Percentiles rank a stretch among this genome's conserved stretches.
phyloP scores from a whole-genome alignment of 2,797 vertebrate genomes.

The Sparidentex hasta region DNA sequence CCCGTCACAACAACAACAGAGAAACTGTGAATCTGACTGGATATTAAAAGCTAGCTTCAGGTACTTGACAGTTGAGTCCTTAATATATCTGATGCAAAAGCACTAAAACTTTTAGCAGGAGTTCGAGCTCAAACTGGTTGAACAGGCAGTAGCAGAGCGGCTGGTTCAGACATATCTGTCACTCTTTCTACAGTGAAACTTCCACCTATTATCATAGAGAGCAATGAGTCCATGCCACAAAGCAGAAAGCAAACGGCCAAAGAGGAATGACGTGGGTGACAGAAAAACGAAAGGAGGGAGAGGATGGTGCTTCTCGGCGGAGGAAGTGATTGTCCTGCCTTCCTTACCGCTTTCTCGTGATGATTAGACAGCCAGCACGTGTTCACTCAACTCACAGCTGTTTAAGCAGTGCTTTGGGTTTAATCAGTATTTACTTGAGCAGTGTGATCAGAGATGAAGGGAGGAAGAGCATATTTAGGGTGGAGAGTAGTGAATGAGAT shows the following conservation, averaged over 20 bases:
- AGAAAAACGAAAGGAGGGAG: background rate
- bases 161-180: background rate
- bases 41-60: background rate
- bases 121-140: background rate
- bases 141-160: background rate
- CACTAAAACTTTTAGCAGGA: background rate
- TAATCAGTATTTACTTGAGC: constrained; percentile 26
- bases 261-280: background rate
- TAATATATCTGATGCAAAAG: background rate
- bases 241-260: background rate
- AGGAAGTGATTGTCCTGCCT: background rate
- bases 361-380: background rate
- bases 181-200: constrained; percentile 12
- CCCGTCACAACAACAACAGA: background rate
- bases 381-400: constrained; percentile 1
- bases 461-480: constrained; percentile 9
- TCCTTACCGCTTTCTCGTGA: background rate
- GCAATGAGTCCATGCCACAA: background rate
- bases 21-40: background rate
- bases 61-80: background rate
- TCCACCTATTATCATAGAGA: constrained; percentile 1
- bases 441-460: constrained; percentile 5
- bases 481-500: background rate
- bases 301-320: background rate
- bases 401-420: background rate